Evolutionary conservation across 2,888 invertebrate species (phyloP), one percentile per base, ranked within the genome.

Genomic region (Tipula lateralis): DNA sequence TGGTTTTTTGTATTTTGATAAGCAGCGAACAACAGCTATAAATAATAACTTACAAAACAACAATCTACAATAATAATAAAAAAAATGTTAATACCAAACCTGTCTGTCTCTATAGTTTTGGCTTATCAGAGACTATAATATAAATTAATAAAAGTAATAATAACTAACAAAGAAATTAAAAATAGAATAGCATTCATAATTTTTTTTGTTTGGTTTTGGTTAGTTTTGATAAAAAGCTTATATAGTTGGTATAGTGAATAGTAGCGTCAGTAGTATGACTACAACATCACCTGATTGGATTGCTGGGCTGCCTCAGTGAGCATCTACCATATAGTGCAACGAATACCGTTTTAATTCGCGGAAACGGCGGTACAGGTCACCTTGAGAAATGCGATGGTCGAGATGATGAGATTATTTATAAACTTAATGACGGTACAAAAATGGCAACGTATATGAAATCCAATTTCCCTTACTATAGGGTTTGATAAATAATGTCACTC

Each of bases 41-140:
- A 66, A 66, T 66, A 66, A 66, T 66, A 66, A 66, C 66, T 24
- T 66, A 66, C 66, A 66, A 66, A 66, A 66, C 66, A 66, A 66
- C 66, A 66, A 66, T 66, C 66, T 66, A 66, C n/a, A 39, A 1
- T 7, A 24, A 19, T 0, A 24, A 19, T 13, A 66, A 66, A 19
- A 0, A 50, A 66, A 66, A 66, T 66, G 24, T 66, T 7, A 66
- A 66, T 9, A 66, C 19, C 9, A 24, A 24, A 24, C 66, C 44
- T 44, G 44, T 44, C 44, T 44, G 44, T 44, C 44, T 44, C 44
- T 16, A 36, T 44, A 66, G 66, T 66, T 66, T 66, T 66, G n/a
- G n/a, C 66, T 66, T 66, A 66, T 66, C 66, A 66, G 24, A 66
- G 24, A 66, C 66, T 66, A 66, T 24, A n/a, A n/a, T n/a, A 66